These are phyloP conservation scores for Tautogolabrus adspersus DNA, from an alignment of 2,113 vertebrate genomes.

Conservation along the genomic window DNA sequence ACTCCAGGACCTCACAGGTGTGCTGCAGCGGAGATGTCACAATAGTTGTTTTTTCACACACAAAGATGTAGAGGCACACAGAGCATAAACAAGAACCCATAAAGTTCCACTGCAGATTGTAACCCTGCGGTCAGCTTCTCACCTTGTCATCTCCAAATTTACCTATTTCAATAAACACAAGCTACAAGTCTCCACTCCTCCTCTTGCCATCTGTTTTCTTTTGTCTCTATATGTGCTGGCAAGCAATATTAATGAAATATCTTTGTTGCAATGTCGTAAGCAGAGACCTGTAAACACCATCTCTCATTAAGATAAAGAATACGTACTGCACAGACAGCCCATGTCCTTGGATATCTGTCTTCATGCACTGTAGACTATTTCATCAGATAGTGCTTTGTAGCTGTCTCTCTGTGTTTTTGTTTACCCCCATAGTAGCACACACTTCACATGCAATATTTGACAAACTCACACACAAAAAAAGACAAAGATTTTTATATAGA, in stretches of 20 bases:
- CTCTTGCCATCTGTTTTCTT: constrained; percentile 2
- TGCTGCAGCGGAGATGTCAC: constrained; percentile 36
- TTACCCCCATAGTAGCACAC: constrained; percentile 43
- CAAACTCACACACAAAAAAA: constrained; percentile 11
- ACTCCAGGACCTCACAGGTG: constrained; percentile 66
- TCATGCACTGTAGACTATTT: constrained; percentile 39
- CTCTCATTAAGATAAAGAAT: constrained; percentile 63
- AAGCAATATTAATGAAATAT: constrained; percentile 41
- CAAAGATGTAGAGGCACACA: constrained; percentile 3
- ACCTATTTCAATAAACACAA: constrained; percentile 46
- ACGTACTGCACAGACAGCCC: constrained; percentile 13
- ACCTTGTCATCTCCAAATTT: constrained; percentile 36
- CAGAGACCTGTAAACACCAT: constrained; percentile 55
- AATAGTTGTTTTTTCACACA: constrained; percentile 34
- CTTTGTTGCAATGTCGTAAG: background rate
- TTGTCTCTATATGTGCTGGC: constrained; percentile 12
- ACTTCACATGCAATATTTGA: constrained; percentile 24
- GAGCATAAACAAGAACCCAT: constrained; percentile 19
- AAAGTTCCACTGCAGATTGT: background rate
- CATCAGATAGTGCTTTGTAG: constrained; percentile 49
- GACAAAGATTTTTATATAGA: constrained; percentile 19
- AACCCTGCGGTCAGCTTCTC: constrained; percentile 30
- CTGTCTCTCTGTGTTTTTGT: constrained; percentile 37
- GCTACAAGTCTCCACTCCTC: background rate
- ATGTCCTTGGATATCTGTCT: constrained; percentile 58